Percentiles rank a stretch among this genome's conserved stretches.
Evolutionary conservation across 2,888 invertebrate genomes (phyloP).

Genomic region (Phragmatobia fuliginosa): DNA sequence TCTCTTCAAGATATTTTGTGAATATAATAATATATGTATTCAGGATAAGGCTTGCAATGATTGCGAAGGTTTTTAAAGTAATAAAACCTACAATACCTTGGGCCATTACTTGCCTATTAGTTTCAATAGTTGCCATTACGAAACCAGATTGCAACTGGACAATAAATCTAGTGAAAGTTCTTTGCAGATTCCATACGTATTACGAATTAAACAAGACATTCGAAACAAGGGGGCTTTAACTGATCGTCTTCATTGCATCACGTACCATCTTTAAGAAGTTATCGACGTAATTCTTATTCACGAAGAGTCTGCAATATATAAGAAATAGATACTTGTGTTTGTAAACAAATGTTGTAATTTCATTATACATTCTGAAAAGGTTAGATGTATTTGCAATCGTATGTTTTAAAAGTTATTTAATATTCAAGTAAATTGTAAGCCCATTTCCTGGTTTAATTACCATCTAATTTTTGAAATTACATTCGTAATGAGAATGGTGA

Average conservation of each 20-base stretch:
- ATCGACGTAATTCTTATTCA: constrained; percentile 43
- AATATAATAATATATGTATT: neutral
- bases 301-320: constrained; percentile 27
- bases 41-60: neutral
- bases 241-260: constrained; percentile 29
- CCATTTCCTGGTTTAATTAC: no score
- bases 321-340: constrained; percentile 36
- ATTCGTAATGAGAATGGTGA: no score
- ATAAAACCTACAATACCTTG: neutral
- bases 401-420: neutral
- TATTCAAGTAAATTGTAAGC: neutral
- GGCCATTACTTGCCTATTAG: neutral
- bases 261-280: constrained; percentile 24
- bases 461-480: no score
- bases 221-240: constrained; percentile 19
- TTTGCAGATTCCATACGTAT: constrained; percentile 29
- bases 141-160: constrained; percentile 57
- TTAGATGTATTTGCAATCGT: constrained; percentile 16
- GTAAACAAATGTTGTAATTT: constrained; percentile 37
- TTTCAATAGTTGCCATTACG: constrained; percentile 43
- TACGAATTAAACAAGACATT: constrained; percentile 38
- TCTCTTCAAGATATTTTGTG: neutral
- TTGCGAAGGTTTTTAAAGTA: neutral
- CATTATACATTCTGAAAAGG: constrained; percentile 24
- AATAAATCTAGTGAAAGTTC: constrained; percentile 64